Evolutionary conservation across 2,888 invertebrate genomes (phyloP), one percentile per base, ranked within the genome.

Genomic region (Encarsia formosa): DNA sequence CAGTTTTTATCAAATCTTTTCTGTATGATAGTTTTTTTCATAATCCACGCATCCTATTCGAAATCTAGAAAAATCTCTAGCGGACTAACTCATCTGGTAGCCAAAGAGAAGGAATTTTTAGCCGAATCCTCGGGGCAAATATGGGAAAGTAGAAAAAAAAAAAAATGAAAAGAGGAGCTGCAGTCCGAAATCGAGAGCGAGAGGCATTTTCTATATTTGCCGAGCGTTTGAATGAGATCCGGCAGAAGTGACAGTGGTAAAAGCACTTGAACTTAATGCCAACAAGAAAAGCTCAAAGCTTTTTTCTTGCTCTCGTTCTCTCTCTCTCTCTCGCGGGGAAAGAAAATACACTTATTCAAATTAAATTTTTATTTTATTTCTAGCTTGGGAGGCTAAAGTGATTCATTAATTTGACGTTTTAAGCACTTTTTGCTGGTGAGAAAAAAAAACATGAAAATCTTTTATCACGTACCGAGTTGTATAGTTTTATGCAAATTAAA

Each of bases 251-350:
- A 42, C 32, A 20, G 29, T 26, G 45, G 43, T 49, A 52, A 56
- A 55, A 56, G 46, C 52, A 52, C 52, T 56, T 49, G 49, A 52
- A 52, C 49, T 56, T 56, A 52, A 52, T 55, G 45, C 49, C 49
- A 40, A 49, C 56, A 46, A 49, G 56, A 49, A 56, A 56, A 46
- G 48, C 56, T 52, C 39, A 49, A 52, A 56, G 48, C 11, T 11
- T n/a, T n/a, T n/a, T n/a, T n/a, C n/a, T n/a, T n/a, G n/a, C n/a
- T n/a, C n/a, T n/a, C n/a, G n/a, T n/a, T n/a, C n/a, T n/a, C n/a
- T n/a, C n/a, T n/a, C n/a, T n/a, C n/a, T n/a, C n/a, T n/a, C n/a
- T n/a, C n/a, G n/a, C n/a, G n/a, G n/a, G n/a, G n/a, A n/a, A 26
- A 11, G 11, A 26, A 11, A 11, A 26, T 26, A 26, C 26, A 26